Evolutionary conservation across 2,113 vertebrate genomes (phyloP).

Genomic region (Atractosteus spatula): DNA sequence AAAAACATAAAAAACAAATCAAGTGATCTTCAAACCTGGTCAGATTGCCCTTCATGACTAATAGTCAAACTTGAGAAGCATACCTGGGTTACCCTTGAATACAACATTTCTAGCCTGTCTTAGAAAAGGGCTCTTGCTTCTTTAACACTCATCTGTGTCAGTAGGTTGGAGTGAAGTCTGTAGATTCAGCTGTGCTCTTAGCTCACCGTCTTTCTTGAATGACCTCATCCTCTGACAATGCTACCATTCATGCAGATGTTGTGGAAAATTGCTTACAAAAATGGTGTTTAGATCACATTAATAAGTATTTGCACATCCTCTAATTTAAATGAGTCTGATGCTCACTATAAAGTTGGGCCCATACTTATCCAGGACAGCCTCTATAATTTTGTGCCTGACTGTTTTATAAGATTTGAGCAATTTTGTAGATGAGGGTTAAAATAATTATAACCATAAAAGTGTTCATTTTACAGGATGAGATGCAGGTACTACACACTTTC

Average conservation of each 20-base stretch:
- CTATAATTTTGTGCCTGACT: neutral
- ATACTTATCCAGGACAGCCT: neutral
- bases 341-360: neutral
- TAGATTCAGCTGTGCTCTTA: slow-evolving; percentile 91
- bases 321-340: slow-evolving; percentile 4
- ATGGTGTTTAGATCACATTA: slow-evolving; percentile 81
- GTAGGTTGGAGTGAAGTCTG: slow-evolving; percentile 59
- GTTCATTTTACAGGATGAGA: neutral
- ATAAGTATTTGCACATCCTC: slow-evolving; percentile 66
- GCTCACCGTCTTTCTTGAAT: slow-evolving; percentile 85
- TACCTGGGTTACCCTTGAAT: neutral
- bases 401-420: neutral
- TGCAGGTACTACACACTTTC: neutral
- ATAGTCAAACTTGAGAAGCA: neutral
- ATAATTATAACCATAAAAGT: neutral
- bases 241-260: slow-evolving; percentile 90
- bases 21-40: neutral
- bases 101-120: neutral
- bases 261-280: slow-evolving; percentile 78
- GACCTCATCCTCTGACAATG: slow-evolving; percentile 95
- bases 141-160: slow-evolving; percentile 67
- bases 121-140: slow-evolving; percentile 21
- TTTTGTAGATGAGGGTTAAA: neutral
- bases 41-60: neutral
- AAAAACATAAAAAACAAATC: neutral